These are phyloP conservation scores for Selenia dentaria DNA, from an alignment of 2,888 invertebrate genomes.

Conservation along the genomic window DNA sequence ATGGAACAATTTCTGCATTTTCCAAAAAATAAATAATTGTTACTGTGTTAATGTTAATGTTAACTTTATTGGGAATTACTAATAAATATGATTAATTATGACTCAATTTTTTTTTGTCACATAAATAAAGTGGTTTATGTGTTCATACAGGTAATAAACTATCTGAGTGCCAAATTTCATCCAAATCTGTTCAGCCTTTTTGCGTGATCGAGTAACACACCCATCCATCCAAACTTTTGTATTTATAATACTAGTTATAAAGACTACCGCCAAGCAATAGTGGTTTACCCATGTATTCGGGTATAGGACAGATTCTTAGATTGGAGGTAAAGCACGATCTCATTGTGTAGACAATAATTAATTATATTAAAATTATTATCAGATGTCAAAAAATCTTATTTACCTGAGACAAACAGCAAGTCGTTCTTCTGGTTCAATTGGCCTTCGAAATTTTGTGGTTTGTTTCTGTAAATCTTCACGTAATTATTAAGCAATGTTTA, in stretches of 20 bases:
- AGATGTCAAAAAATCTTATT: conserved; percentile 13
- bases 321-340: conserved; percentile 14
- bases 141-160: conserved; percentile 8
- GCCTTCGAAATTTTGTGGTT: conserved; percentile 11
- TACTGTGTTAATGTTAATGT: conserved; percentile 15
- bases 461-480: conserved; percentile 10
- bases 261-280: conserved; percentile 23
- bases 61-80: conserved; percentile 12
- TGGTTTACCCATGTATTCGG: conserved; percentile 17
- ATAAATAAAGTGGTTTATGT: neutral
- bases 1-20: conserved; percentile 12
- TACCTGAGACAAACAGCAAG: conserved; percentile 20
- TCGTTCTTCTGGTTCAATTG: conserved; percentile 19
- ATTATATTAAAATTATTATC: conserved; percentile 2
- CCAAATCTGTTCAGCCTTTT: conserved; percentile 16
- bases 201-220: conserved; percentile 19
- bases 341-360: conserved; percentile 6
- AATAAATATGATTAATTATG: conserved; percentile 4
- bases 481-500: conserved; percentile 2
- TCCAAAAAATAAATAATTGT: conserved; percentile 10
- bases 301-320: conserved; percentile 15
- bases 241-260: no score
- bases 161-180: no score
- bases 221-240: no score
- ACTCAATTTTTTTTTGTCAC: neutral